phyloP scores from a whole-genome alignment of 1,140 invertebrate genomes.

The Brachionus sp. region DNA sequence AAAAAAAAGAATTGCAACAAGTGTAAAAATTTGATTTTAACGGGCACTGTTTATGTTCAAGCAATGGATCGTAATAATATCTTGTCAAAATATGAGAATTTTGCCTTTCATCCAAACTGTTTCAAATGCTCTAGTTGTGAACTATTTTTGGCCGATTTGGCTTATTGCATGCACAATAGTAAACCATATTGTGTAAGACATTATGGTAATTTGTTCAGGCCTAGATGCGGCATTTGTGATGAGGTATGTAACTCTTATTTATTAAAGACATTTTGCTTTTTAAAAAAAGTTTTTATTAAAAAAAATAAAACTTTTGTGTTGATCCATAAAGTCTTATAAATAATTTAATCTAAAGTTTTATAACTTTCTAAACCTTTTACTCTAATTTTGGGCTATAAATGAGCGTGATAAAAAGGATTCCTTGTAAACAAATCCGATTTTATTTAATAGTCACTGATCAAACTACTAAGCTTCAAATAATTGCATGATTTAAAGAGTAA shows the following conservation, averaged over 20 bases:
- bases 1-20: not conserved
- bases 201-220: conserved; percentile 1
- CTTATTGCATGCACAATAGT: not conserved
- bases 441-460: not conserved
- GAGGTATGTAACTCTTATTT: not conserved
- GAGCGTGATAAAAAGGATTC: not conserved
- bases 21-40: not conserved
- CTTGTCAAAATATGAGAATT: not conserved
- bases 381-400: not conserved
- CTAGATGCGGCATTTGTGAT: conserved; percentile 22
- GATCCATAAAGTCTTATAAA: not conserved
- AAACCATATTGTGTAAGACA: conserved; percentile 21
- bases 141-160: not conserved
- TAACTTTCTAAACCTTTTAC: not conserved
- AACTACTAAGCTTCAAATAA: not conserved
- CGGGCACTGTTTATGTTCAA: conserved; percentile 2
- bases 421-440: not conserved
- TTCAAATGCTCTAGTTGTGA: conserved; percentile 10
- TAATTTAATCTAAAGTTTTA: not conserved
- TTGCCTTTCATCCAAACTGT: not conserved
- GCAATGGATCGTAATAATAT: not conserved
- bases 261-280: not conserved
- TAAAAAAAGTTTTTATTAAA: not conserved
- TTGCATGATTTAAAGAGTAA: not conserved
- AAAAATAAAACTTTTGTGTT: not conserved